phyloP scores from a whole-genome alignment of 2,888 invertebrate genomes.

The Scaeva pyrastri region DNA sequence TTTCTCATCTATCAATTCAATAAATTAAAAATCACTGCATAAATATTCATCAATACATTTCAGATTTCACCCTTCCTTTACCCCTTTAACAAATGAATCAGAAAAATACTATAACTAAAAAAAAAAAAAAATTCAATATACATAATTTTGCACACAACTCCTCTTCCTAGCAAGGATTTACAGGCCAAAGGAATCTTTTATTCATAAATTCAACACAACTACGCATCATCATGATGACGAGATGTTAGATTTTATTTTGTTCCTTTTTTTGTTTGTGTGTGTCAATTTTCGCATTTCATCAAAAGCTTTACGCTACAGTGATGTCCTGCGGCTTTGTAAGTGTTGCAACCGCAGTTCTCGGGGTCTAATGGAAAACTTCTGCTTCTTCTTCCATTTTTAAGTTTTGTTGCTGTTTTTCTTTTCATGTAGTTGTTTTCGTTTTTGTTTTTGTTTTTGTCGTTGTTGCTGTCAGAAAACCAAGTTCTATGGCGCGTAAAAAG shows the following conservation, averaged over 20 bases:
- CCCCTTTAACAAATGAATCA: slow-evolving; percentile 2
- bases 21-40: slow-evolving; percentile 41
- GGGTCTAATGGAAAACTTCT: slow-evolving; percentile 33
- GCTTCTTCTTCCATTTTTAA: slow-evolving; percentile 1
- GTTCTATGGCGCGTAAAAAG: slow-evolving; percentile 37
- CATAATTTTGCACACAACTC: slow-evolving; percentile 27
- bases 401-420: neutral
- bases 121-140: slow-evolving; percentile 29
- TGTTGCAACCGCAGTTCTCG: slow-evolving; percentile 59
- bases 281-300: slow-evolving; percentile 49
- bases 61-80: neutral
- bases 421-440: neutral
- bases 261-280: neutral
- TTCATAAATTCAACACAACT: slow-evolving; percentile 41
- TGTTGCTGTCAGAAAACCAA: slow-evolving; percentile 27
- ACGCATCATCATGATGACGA: slow-evolving; percentile 46
- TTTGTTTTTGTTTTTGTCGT: neutral
- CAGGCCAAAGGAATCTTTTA: slow-evolving; percentile 34
- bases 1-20: slow-evolving; percentile 3
- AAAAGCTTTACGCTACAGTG: slow-evolving; percentile 56
- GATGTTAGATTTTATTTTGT: slow-evolving; percentile 6
- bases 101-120: slow-evolving; percentile 9
- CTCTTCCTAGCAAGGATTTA: slow-evolving; percentile 26
- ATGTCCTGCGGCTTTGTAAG: slow-evolving; percentile 50
- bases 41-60: slow-evolving; percentile 29